Percentiles rank a stretch among this genome's conserved stretches.
Conservation (phyloP, 2,888 invertebrate species). For the Chouioia cunea region DNA sequence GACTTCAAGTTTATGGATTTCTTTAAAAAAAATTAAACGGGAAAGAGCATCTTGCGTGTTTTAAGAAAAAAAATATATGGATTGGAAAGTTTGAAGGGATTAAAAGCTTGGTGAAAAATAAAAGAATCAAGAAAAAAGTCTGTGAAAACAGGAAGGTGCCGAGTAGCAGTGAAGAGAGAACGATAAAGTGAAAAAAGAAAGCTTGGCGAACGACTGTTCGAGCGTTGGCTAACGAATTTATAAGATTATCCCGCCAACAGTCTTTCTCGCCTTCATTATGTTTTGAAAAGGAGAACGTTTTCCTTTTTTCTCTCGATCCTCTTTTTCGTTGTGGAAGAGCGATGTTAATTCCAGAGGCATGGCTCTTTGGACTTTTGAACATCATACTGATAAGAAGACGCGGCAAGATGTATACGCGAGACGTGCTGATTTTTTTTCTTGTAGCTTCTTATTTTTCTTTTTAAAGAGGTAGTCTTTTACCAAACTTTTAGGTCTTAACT, state of each 20-base stretch:
- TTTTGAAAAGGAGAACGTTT: slow-evolving; percentile 13
- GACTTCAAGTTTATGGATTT: too few relatives aligned
- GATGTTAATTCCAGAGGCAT: not conserved
- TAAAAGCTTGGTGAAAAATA: slow-evolving; percentile 6
- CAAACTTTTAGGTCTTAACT: too few relatives aligned
- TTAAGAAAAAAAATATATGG: not conserved
- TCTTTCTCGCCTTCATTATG: slow-evolving; percentile 18
- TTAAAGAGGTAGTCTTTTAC: not conserved
- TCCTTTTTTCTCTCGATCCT: not conserved
- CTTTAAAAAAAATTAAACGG: too few relatives aligned
- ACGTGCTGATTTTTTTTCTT: not conserved
- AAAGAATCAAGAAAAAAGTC: slow-evolving; percentile 4
- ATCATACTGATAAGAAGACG: slow-evolving; percentile 12
- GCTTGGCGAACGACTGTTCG: slow-evolving; percentile 15
- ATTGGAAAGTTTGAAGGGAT: slow-evolving; percentile 12
- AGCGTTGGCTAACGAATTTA: slow-evolving; percentile 34
- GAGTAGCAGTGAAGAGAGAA: not conserved
- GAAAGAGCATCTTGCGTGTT: too few relatives aligned
- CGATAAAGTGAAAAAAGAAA: slow-evolving; percentile 33
- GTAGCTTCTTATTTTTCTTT: not conserved
- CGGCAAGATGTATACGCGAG: not conserved
- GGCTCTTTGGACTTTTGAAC: slow-evolving; percentile 38
- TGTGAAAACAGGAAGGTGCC: slow-evolving; percentile 17
- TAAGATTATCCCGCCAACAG: slow-evolving; percentile 29
- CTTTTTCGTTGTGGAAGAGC: too few relatives aligned